phyloP scores from a whole-genome alignment of 2,888 invertebrate genomes.

The Caenorhabditis sp. region DNA sequence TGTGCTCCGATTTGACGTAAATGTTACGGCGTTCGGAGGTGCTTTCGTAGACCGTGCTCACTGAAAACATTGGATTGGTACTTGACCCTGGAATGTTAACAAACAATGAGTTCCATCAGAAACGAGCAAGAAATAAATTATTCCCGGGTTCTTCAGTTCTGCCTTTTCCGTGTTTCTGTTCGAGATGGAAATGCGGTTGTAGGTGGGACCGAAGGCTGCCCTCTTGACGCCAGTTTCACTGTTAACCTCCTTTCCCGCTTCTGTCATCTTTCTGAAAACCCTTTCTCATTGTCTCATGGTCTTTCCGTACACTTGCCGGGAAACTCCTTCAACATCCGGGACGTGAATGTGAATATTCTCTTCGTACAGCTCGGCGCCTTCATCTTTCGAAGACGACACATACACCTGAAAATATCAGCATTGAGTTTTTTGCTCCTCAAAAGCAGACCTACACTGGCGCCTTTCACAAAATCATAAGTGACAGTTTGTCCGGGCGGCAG shows the following conservation, averaged over 20 bases:
- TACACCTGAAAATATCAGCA: slow-evolving; percentile 17
- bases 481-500: slow-evolving; percentile 34
- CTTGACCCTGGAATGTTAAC: background rate
- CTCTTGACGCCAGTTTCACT: slow-evolving; percentile 26
- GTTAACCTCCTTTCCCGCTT: slow-evolving; percentile 10
- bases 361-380: slow-evolving; percentile 32
- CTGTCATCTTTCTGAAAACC: slow-evolving; percentile 20
- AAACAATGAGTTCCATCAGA: slow-evolving; percentile 25
- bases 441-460: too few species aligned
- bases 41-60: slow-evolving; percentile 31
- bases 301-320: background rate
- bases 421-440: background rate
- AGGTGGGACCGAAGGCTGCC: slow-evolving; percentile 6
- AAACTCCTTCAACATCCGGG: slow-evolving; percentile 2
- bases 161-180: slow-evolving; percentile 29
- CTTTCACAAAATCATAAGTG: slow-evolving; percentile 8
- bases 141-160: slow-evolving; percentile 36
- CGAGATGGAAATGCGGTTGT: slow-evolving; percentile 12
- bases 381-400: slow-evolving; percentile 32
- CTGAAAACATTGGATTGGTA: too few species aligned
- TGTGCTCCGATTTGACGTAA: slow-evolving; percentile 17
- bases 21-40: background rate
- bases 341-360: slow-evolving; percentile 28
- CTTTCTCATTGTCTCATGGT: too few species aligned
- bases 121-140: slow-evolving; percentile 44